A percentile compares a stretch with the other conserved stretches of the same genome.
Conservation (phyloP, 37 sponge, comb jelly and placozoan genomes). For the Theonella swinhoei region DNA sequence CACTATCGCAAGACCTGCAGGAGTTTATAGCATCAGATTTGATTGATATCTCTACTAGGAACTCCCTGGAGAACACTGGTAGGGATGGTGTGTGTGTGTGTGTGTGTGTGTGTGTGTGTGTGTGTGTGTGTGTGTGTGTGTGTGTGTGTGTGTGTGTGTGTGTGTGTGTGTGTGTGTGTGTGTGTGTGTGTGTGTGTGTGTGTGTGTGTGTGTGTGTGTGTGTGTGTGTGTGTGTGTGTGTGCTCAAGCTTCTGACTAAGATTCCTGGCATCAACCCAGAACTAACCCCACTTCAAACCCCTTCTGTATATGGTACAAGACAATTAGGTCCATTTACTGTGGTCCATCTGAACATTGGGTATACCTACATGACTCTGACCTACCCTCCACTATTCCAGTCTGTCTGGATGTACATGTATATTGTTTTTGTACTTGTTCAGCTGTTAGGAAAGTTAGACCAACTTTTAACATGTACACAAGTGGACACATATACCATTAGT, state of each 20-base stretch:
- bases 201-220: slow-evolving; percentile 31
- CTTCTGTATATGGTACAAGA: no score
- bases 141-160: slow-evolving; percentile 37
- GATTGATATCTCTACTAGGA: slow-evolving; percentile 62
- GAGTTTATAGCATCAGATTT: slow-evolving; percentile 66
- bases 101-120: not conserved
- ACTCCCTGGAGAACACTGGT: slow-evolving; percentile 63
- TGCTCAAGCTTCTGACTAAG: not conserved
- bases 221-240: not conserved
- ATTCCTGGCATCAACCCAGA: no score
- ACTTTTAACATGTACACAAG: not conserved
- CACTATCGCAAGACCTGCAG: slow-evolving; percentile 30
- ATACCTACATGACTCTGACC: no score
- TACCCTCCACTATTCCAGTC: no score
- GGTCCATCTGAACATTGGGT: no score
- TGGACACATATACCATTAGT: not conserved
- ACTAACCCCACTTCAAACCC: no score
- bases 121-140: not conserved
- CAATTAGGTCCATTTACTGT: no score
- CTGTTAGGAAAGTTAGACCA: not conserved
- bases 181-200: not conserved
- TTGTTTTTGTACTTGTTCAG: not conserved
- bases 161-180: not conserved
- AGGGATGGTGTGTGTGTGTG: slow-evolving; percentile 34
- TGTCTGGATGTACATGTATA: not conserved